Evolutionary conservation across 2,888 invertebrate species (phyloP), one percentile per base, ranked within the genome.

Genomic region (Drosophila peninsularis): DNA sequence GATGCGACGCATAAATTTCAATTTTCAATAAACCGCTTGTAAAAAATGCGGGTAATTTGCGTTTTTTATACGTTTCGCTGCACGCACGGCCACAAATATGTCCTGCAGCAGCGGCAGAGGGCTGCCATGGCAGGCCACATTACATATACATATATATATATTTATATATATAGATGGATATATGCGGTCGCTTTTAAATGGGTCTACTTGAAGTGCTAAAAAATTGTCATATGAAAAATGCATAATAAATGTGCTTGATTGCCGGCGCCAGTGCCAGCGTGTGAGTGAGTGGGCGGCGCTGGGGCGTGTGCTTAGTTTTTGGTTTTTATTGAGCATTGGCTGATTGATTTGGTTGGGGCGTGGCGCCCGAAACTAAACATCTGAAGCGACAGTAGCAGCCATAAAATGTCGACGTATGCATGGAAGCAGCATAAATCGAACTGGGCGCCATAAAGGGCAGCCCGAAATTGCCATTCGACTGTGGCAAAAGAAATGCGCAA

Each of bases 31-130:
- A 84, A 87, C 69, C 72, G 68, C 73, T 73, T 76, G 73, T 73
- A 84, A 85, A 85, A 88, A 86, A 83, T 88, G 89, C 90, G 87
- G 87, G 88, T 87, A 90, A 88, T 90, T 88, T 88, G 78, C 69
- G 75, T 75, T 63, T 65, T 75, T 82, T 66, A 65, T 68, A 61
- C 61, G 37, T 50, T 50, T 65, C 42, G 39, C 39, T 49, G 41
- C 53, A 52, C 37, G 45, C 63, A 50, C 64, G 37, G 36, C 49
- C 49, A 34, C 49, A 50, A 34, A 34, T 50, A 42, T 63, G 60
- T 32, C 17, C 47, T 71, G 75, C 75, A 75, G 54, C 50, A 52
- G 32, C 62, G 66, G 75, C 61, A 78, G 69, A 73, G 71, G 81
- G 67, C 71, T 73, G 63, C 68, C 47, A 50, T 52, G 63, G 54